These are phyloP conservation scores for Stenodera caucasica DNA, from an alignment of 2,888 invertebrate species.

Conservation along the genomic window DNA sequence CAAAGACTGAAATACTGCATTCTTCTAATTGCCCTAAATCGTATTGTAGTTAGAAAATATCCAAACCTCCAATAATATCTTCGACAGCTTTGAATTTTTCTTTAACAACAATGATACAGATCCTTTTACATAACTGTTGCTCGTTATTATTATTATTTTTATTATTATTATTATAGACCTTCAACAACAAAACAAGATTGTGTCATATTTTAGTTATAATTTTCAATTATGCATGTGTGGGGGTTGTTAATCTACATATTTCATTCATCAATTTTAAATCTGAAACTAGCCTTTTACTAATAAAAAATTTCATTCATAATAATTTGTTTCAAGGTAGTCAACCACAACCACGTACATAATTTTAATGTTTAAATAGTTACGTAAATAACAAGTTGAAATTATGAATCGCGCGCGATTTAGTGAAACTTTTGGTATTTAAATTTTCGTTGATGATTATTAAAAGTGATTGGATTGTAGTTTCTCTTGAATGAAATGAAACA, in stretches of 20 bases:
- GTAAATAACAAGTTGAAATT: slow-evolving; percentile 19
- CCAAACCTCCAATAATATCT: no score
- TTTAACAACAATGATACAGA: no score
- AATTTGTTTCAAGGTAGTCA: slow-evolving; percentile 30
- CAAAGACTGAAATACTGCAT: no score
- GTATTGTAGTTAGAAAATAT: no score
- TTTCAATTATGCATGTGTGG: background rate
- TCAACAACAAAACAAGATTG: background rate
- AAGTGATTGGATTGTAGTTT: background rate
- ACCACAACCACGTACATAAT: slow-evolving; percentile 24
- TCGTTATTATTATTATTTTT: no score
- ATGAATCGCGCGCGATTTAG: slow-evolving; percentile 22
- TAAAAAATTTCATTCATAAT: slow-evolving; percentile 27
- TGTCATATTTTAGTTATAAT: background rate
- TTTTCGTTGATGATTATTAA: slow-evolving; percentile 2
- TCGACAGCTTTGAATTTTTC: no score
- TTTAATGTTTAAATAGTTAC: slow-evolving; percentile 18
- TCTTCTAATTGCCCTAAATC: no score
- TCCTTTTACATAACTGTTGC: no score
- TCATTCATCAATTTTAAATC: slow-evolving; percentile 24
- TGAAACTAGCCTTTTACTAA: slow-evolving; percentile 7
- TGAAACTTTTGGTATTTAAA: slow-evolving; percentile 25
- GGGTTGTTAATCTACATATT: slow-evolving; percentile 9
- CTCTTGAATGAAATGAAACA: no score
- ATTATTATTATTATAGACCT: background rate